Conservation (phyloP, 2,113 vertebrate species). For the Leucoraja erinaceus region DNA sequence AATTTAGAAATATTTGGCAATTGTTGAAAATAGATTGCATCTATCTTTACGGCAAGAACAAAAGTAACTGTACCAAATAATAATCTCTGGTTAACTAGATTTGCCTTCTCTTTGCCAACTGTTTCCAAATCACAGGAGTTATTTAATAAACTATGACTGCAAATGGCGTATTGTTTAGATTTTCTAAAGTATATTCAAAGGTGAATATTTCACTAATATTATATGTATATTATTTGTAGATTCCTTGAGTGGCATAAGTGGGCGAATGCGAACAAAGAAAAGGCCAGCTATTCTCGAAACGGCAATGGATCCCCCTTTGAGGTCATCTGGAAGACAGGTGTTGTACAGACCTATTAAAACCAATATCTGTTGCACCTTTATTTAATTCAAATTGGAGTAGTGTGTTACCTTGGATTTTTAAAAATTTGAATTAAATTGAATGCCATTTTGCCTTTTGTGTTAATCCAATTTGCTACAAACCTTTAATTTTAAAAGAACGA, state of each 20-base stretch:
- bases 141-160: not conserved
- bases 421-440: not conserved
- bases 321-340: conserved; percentile 81
- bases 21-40: not conserved
- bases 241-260: conserved; percentile 55
- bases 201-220: not conserved
- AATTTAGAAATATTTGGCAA: not conserved
- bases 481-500: not conserved
- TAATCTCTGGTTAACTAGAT: not conserved
- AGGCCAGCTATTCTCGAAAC: conserved; percentile 63
- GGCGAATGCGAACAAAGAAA: conserved; percentile 71
- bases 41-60: not conserved
- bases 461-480: not conserved
- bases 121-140: not conserved
- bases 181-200: not conserved
- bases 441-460: not conserved
- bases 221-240: conserved; percentile 48
- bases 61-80: not conserved
- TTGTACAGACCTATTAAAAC: not conserved
- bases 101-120: not conserved
- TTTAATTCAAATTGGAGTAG: not conserved
- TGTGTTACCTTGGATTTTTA: not conserved
- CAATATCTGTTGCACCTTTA: not conserved
- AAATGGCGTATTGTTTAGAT: not conserved
- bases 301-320: conserved; percentile 63